phyloP scores from a whole-genome alignment of 2,888 invertebrate species.

The Tipula unca region DNA sequence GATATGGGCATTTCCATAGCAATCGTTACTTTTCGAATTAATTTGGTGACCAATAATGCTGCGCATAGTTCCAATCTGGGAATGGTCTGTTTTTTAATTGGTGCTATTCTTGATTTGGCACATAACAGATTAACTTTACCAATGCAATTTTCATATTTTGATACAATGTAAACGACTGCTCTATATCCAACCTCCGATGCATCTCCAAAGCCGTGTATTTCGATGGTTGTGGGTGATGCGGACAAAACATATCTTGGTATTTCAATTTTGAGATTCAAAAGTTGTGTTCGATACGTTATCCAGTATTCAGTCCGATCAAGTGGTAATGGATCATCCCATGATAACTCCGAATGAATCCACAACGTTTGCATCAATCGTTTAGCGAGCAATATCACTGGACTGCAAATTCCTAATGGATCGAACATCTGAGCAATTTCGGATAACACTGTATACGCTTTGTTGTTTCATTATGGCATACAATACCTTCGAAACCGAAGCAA shows the following conservation, averaged over 20 bases:
- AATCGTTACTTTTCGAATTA: too few species aligned
- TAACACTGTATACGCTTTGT: background rate
- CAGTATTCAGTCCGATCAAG: background rate
- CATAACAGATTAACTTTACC: background rate
- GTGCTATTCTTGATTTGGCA: background rate
- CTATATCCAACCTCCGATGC: too few species aligned
- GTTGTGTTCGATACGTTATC: background rate
- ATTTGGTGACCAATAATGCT: too few species aligned
- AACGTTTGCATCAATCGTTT: background rate
- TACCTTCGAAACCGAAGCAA: background rate
- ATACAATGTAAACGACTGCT: too few species aligned
- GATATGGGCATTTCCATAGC: background rate
- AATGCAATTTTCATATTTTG: too few species aligned
- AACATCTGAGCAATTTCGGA: background rate
- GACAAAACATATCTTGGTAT: too few species aligned
- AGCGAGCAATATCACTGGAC: background rate
- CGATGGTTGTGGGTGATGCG: too few species aligned
- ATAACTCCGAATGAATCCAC: background rate
- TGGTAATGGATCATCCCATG: background rate
- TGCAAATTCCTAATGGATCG: background rate
- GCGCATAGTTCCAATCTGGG: background rate
- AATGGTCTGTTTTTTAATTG: background rate
- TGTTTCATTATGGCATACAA: background rate
- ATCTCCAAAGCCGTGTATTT: background rate
- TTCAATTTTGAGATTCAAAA: too few species aligned